Conservation (phyloP, 2,113 vertebrate species). For the Apodemus sylvaticus region DNA sequence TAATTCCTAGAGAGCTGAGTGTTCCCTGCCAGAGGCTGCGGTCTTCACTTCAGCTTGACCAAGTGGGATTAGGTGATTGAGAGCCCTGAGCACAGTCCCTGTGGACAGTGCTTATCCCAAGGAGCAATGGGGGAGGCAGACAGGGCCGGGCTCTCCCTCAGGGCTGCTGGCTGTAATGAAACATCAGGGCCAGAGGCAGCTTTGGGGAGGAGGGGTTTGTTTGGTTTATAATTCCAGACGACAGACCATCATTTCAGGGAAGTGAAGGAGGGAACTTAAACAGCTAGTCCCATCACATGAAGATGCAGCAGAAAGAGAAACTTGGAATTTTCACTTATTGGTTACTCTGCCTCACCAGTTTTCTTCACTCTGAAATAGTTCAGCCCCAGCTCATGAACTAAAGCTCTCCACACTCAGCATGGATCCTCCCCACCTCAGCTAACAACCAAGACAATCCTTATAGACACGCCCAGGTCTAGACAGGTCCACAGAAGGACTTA, state of each 20-base stretch:
- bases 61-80: constrained; percentile 34
- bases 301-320: neutral
- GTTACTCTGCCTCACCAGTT: too few species aligned
- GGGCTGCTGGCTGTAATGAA: neutral
- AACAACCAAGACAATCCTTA: neutral
- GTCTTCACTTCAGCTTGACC: neutral
- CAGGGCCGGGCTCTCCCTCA: neutral
- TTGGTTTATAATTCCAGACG: neutral
- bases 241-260: neutral
- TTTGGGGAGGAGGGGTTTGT: neutral
- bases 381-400: neutral
- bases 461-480: neutral
- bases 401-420: neutral
- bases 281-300: too few species aligned
- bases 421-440: neutral
- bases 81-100: neutral
- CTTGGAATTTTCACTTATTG: neutral
- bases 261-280: neutral
- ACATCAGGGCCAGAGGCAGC: neutral
- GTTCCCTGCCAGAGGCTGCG: neutral
- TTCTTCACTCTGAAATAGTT: neutral
- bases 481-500: neutral
- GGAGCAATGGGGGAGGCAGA: neutral
- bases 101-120: neutral
- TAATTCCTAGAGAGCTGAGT: neutral